Base-by-base conservation (phyloP, 2,888 invertebrate species). In the Erebia aethiops region DNA sequence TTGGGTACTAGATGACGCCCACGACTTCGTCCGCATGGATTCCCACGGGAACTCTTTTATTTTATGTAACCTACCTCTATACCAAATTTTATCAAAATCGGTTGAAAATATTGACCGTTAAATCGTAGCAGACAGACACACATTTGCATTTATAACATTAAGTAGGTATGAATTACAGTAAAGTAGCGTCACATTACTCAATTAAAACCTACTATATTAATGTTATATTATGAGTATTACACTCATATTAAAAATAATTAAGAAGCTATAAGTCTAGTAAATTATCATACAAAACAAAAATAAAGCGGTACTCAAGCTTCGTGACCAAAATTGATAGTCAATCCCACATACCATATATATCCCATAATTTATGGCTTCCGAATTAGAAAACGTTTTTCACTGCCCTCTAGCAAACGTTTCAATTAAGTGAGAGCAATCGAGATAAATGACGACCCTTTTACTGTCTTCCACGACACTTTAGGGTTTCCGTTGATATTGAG, bases 341-440 rank as follows among this genome's bases (percentile, higher is more conserved):
- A 46, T 43, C 14, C 16, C 10, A 60, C 10, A 16, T 11, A 60
- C 46, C 43, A 43, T 5, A 43, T 5, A 43, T 18, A 18, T 35
- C 7, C 35, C 35, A 7, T 61, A 43, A 18, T 43, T 46, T 18
- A 61, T 61, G 61, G 43, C 16, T 11, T 9, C 61, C 43, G 16
- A 43, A 61, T 18, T 43, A 46, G 61, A 61, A 18, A 61, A 18
- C 43, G 43, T 18, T 61, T 46, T 43, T 43, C 61, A 61, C 61
- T 9, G 43, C 16, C 46, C 43, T 13, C 16, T 4, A 43, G 35
- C 16, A 43, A 61, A 43, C 61, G 16, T 43, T 60, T 61, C 61
- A 61, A 61, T 61, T 61, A 61, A 61, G 18, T 61, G 16, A 3
- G 61, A 61, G 61, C 43, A 43, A 43, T 61, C 10, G 61, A 61